A percentile compares a stretch with the other conserved stretches of the same genome.
phyloP scores from a whole-genome alignment of 1,140 invertebrate genomes.

The Drosophila tropicalis region DNA sequence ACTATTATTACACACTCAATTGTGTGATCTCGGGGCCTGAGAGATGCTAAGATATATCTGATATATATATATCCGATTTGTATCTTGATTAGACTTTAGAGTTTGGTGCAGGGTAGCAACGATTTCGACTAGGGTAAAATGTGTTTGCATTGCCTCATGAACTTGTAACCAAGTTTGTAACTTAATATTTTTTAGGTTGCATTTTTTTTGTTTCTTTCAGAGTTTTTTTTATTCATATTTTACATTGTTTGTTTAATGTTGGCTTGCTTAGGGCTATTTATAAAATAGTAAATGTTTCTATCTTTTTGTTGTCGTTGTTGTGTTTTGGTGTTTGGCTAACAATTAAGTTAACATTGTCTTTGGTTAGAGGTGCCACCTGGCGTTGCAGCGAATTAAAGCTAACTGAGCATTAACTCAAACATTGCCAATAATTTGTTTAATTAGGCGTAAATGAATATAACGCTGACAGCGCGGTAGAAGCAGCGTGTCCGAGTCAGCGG shows the following conservation, averaged over 20 bases:
- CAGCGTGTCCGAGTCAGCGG: conserved; percentile 34
- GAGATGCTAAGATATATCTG: too few species aligned
- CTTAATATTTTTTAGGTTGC: conserved; percentile 50
- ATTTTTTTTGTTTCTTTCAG: conserved; percentile 35
- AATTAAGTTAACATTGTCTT: conserved; percentile 77
- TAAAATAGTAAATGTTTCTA: conserved; percentile 52
- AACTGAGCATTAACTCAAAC: conserved; percentile 49
- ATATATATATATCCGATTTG: too few species aligned
- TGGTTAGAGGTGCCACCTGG: conserved; percentile 62
- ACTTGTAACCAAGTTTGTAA: conserved; percentile 75
- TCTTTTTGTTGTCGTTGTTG: conserved; percentile 15
- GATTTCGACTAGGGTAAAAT: conserved; percentile 14
- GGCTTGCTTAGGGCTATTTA: conserved; percentile 70
- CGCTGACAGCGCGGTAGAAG: conserved; percentile 48
- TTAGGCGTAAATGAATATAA: conserved; percentile 71
- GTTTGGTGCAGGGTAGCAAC: conserved; percentile 18
- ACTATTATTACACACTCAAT: too few species aligned
- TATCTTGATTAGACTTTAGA: too few species aligned
- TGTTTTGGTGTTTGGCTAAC: conserved; percentile 61
- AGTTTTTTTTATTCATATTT: conserved; percentile 6
- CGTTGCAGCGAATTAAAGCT: conserved; percentile 31
- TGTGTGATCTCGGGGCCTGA: too few species aligned
- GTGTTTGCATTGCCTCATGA: conserved; percentile 47
- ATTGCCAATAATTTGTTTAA: conserved; percentile 75
- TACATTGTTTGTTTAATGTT: conserved; percentile 50